Base-by-base conservation (phyloP, 2,888 invertebrate species). In the Branchipolynoe longqiensis region DNA sequence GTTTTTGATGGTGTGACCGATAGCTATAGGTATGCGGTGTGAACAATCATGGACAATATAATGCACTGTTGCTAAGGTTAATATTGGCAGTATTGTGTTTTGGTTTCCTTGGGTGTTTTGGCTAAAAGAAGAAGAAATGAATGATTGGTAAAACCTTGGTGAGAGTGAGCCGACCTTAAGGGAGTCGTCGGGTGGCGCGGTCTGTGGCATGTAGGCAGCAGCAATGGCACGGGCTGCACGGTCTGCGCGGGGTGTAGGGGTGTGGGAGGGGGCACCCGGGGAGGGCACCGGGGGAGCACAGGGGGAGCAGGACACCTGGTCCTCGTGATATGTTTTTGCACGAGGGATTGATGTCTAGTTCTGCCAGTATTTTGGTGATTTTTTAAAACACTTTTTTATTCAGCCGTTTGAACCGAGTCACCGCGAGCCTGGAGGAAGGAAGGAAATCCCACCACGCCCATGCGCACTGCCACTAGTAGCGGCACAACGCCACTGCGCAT, bases 291-390 rank as follows among this genome's bases (percentile, higher is more conserved):
- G 3, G 2, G 6, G 31, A 25, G 6, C 3, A 31, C 4, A 28
- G 25, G 28, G 28, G 25, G 31, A 31, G 62, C 62, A 18, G 12
- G 12, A 31, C 62, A 62, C 62, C 62, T 62, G 62, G 4, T 62
- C 31, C 25, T 31, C 14, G 62, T 62, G 62, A 62, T 62, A 62
- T 62, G 62, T 62, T 62, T 62, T 62, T 62, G 62, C 31, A 31
- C 25, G 25, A 14, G 12, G 62, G 62, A 31, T 62, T 62, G 62
- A 62, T 62, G 62, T 62, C 62, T 31, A 62, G 31, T 62, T 14
- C 62, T 62, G 28, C 62, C 25, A n/a, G n/a, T n/a, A n/a, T n/a
- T n/a, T n/a, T n/a, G n/a, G n/a, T n/a, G n/a, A n/a, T n/a, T n/a
- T n/a, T n/a, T n/a, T n/a, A n/a, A n/a, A n/a, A 8, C 48, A 25